Evolutionary conservation across 2,888 invertebrate species (phyloP), one percentile per base, ranked within the genome.

Genomic region (Biston stratarius): DNA sequence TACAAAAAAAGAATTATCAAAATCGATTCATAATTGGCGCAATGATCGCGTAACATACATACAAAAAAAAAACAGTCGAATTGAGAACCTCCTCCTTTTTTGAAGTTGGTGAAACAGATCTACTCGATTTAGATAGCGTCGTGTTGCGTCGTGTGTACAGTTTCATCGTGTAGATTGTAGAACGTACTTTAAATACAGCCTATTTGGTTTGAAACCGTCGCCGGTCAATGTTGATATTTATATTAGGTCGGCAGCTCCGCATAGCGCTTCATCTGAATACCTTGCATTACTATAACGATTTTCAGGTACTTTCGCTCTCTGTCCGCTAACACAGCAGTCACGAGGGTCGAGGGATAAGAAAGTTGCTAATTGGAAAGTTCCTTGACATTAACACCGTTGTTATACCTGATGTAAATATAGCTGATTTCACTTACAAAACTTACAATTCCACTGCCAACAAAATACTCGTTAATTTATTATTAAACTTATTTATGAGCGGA

Each of bases 241-340:
- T 7, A 12, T n/a, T 42, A 42, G n/a, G 14, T 45, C 45, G 47
- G 9, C 15, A 15, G 47, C 7, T 6, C 33, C 6, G 24, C 1
- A 24, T 24, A 14, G 11, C 11, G 12, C 14, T 53, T 15, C 33
- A 33, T 53, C 55, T 36, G 56, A 60, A 56, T 42, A 57, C 51
- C 45, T 51, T 33, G 14, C 15, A 45, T 52, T 61, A 61, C 48
- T 49, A 52, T 52, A 57, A 24, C 45, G 45, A n/a, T 47, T 68
- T 70, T 74, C 72, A 71, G 63, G 48, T 38, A 75, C 80, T 80
- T 79, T 80, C 80, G 57, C 73, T 79, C 76, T 78, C 73, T 44
- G 33, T 33, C 55, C 70, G 74, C 64, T 75, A 77, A 74, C 67
- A 49, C 64, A 52, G 69, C 72, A 70, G 72, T 71, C 72, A 38